These are phyloP conservation scores for Coluber constrictor DNA, from an alignment of 2,797 vertebrate genomes.

Conservation along the genomic window DNA sequence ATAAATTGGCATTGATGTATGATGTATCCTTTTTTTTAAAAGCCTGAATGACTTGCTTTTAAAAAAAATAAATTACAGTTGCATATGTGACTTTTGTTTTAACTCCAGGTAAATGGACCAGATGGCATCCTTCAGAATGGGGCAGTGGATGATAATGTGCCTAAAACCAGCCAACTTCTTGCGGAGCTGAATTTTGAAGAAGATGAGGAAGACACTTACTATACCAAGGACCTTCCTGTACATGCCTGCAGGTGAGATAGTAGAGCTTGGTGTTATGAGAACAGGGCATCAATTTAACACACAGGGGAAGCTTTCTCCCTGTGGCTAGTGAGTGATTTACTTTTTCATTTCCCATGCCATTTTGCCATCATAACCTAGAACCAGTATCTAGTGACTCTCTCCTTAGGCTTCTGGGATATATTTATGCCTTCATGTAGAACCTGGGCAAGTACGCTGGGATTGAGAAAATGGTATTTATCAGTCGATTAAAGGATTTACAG, in stretches of 20 bases:
- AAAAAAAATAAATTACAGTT: not conserved
- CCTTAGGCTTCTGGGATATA: not conserved
- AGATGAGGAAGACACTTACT: conserved; percentile 92
- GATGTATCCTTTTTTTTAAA: not conserved
- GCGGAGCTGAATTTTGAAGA: conserved; percentile 94
- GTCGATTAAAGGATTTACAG: not conserved
- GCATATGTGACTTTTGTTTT: not conserved
- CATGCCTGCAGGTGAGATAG: conserved; percentile 88
- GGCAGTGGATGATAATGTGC: conserved; percentile 80
- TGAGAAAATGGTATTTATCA: not conserved
- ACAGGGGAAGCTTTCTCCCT: not conserved
- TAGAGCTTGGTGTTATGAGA: too few relatives aligned
- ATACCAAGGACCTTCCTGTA: conserved; percentile 93
- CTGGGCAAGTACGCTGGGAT: not conserved
- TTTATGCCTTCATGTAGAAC: not conserved
- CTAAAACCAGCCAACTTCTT: conserved; percentile 88
- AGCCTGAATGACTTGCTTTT: not conserved
- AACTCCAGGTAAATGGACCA: conserved; percentile 81
- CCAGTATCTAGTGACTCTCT: not conserved
- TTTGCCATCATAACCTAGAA: not conserved
- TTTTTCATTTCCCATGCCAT: not conserved
- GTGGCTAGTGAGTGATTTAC: not conserved
- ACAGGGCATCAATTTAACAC: not conserved
- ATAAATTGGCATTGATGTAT: not conserved
- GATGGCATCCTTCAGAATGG: conserved; percentile 89